Evolutionary conservation across 2,113 vertebrate genomes (phyloP), one percentile per base, ranked within the genome.

Genomic region (Leiothrix lutea): DNA sequence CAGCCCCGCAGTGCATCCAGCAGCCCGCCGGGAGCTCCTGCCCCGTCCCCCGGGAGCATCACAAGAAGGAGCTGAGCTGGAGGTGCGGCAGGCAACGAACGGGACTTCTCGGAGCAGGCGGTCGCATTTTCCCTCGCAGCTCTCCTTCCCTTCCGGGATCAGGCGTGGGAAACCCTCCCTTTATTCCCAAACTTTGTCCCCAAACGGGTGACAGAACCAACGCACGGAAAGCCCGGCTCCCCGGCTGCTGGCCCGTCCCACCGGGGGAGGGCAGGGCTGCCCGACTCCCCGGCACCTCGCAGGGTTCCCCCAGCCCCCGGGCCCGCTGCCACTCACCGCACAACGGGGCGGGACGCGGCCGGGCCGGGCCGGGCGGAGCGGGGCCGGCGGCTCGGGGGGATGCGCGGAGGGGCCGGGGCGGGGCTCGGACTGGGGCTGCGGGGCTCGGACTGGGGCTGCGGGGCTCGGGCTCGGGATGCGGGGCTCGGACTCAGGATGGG

Each of bases 111-210:
- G 18, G 40, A 65, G 58, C 90, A 11, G 71, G 66, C 88, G 31
- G 11, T 11, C 31, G 44, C 90, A 2, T 44, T 33, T 36, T 36
- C 53, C 70, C 33, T 47, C 45, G 45, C 77, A 11, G 90, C 69
- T 45, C 73, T 44, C 72, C 56, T 42, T 66, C 62, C 66, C 44
- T 48, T 26, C 92, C 78, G 48, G 51, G 58, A 48, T 26, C 1
- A 61, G 78, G 84, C 61, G 31, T 38, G 45, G 79, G 62, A 64
- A 93, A 54, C 73, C 61, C 78, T 64, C 70, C 92, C 90, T 96
- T 92, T 97, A 88, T 90, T 89, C 92, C 78, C 94, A 94, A 67
- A 64, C 74, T 89, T 62, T 16, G 69, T 64, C 40, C 57, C 66
- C 74, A 40, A 2, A 44, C 35, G 78, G 57, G 70, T 40, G 78